Conservation (phyloP, 2,113 vertebrate genomes). For the Hippocampus abdominalis region DNA sequence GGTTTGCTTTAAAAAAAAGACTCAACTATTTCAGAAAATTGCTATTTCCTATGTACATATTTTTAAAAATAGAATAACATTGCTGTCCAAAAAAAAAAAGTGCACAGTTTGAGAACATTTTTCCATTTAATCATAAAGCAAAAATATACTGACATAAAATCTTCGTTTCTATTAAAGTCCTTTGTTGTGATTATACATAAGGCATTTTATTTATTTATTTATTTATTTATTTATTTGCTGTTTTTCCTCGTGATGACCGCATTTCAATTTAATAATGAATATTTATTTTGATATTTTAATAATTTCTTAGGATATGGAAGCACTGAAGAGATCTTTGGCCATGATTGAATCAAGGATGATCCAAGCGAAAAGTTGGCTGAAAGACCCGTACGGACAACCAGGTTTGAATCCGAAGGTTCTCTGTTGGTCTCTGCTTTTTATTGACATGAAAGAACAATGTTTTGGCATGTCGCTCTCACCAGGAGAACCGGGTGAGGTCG, state of each 20-base stretch:
- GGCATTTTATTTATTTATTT: neutral
- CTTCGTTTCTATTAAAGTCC: neutral
- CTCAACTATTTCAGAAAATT: neutral
- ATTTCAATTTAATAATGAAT: neutral
- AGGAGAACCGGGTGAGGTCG: conserved; percentile 91
- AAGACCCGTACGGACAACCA: conserved; percentile 87
- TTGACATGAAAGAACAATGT: neutral
- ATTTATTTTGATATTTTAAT: neutral
- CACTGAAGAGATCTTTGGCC: conserved; percentile 91
- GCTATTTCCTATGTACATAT: neutral
- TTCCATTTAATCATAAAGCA: neutral
- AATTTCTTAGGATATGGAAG: conserved; percentile 87
- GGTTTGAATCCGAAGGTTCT: conserved; percentile 78
- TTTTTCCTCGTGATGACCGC: neutral
- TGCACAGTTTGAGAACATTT: neutral
- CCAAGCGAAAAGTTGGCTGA: conserved; percentile 92
- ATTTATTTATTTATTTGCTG: neutral
- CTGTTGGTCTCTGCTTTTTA: neutral
- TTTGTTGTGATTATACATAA: neutral
- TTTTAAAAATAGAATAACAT: neutral
- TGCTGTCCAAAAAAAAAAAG: neutral
- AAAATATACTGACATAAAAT: neutral
- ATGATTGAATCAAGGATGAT: conserved; percentile 94
- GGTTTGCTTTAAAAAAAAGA: neutral
- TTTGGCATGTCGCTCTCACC: neutral